Percentiles rank a stretch among this genome's conserved stretches.
Evolutionary conservation across 2,888 invertebrate species (phyloP).

Genomic region (Girardia tigrina): DNA sequence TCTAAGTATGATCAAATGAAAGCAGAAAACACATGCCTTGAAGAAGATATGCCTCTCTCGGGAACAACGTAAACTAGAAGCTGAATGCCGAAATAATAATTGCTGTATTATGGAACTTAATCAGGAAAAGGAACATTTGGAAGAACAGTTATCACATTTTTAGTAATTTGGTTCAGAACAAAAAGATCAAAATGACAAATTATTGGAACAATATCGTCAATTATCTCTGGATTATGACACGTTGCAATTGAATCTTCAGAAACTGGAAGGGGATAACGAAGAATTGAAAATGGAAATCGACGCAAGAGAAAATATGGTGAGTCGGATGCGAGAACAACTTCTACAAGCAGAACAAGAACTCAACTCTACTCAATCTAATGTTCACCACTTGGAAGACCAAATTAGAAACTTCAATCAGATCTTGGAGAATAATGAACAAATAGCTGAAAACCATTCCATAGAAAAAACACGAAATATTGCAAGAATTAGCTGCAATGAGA

Average conservation of each 20-base stretch:
- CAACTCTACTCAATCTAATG: not conserved
- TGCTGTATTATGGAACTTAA: constrained; percentile 49
- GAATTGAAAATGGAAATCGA: constrained; percentile 47
- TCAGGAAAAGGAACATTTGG: constrained; percentile 47
- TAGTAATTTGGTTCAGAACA: constrained; percentile 1
- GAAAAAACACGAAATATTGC: constrained; percentile 43
- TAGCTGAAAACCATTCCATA: not conserved
- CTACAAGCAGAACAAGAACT: constrained; percentile 39
- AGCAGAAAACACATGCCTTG: constrained; percentile 42
- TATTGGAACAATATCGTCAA: constrained; percentile 48
- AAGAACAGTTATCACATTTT: constrained; percentile 38
- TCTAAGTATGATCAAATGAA: constrained; percentile 38
- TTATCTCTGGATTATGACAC: constrained; percentile 47
- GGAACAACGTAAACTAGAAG: constrained; percentile 45
- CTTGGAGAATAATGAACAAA: not conserved
- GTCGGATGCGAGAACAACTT: constrained; percentile 44
- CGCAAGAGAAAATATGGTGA: constrained; percentile 47
- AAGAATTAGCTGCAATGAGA: constrained; percentile 46
- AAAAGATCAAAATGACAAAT: constrained; percentile 47
- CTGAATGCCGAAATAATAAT: constrained; percentile 45
- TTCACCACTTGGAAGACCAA: constrained; percentile 7
- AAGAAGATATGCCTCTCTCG: constrained; percentile 45
- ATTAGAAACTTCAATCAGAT: not conserved
- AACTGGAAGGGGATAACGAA: constrained; percentile 49
- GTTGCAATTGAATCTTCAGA: constrained; percentile 46